A percentile compares a stretch with the other conserved stretches of the same genome.
phyloP scores from a whole-genome alignment of 2,797 vertebrate genomes.

The Siniperca obscura region DNA sequence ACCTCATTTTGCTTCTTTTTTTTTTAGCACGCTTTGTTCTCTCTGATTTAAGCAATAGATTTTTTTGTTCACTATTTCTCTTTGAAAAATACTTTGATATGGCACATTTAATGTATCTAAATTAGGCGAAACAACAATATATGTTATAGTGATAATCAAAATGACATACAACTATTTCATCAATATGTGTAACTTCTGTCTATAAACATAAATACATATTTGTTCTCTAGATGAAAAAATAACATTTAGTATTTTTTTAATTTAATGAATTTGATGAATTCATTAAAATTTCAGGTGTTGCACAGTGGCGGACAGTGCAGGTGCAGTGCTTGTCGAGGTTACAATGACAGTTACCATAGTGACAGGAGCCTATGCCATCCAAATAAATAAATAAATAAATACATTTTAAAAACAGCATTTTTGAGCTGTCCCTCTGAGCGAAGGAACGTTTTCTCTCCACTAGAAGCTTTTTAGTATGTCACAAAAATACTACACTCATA shows the following conservation, averaged over 20 bases:
- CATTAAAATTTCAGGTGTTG: constrained; percentile 80
- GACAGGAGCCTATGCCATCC: constrained; percentile 78
- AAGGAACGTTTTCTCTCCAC: constrained; percentile 75
- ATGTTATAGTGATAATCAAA: constrained; percentile 71
- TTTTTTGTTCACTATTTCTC: constrained; percentile 56
- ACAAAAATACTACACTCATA: constrained; percentile 85
- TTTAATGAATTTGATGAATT: constrained; percentile 69
- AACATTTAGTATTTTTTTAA: constrained; percentile 70
- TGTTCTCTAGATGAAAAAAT: constrained; percentile 84
- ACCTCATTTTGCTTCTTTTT: constrained; percentile 6
- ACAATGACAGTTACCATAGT: constrained; percentile 77
- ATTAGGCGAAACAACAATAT: constrained; percentile 78
- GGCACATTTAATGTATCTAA: constrained; percentile 81
- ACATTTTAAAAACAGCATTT: constrained; percentile 71
- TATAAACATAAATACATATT: constrained; percentile 80
- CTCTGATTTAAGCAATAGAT: constrained; percentile 55
- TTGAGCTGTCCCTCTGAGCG: constrained; percentile 69
- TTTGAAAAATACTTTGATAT: constrained; percentile 80
- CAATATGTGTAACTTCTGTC: constrained; percentile 68
- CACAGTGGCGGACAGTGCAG: constrained; percentile 87
- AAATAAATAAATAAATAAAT: constrained; percentile 77
- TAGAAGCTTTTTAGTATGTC: constrained; percentile 83
- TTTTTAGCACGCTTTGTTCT: constrained; percentile 47
- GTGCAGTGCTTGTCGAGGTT: constrained; percentile 80
- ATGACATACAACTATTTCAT: constrained; percentile 66